Evolutionary conservation across 1,140 invertebrate genomes (phyloP).

Genomic region (Odontomachus brunneus): DNA sequence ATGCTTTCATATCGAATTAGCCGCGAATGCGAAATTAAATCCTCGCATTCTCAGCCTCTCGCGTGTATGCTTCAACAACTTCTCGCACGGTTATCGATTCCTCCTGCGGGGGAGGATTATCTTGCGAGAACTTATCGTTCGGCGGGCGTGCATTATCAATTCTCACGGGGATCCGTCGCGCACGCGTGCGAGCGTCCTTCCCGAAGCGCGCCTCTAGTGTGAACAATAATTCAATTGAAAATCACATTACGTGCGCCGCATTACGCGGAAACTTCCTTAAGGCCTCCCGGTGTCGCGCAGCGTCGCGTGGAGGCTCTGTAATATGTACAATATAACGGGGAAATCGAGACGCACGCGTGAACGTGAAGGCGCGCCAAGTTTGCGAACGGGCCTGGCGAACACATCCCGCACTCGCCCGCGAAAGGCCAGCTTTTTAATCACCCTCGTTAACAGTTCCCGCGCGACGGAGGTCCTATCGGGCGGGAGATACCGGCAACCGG

Average conservation of each 20-base stretch:
- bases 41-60: not conserved
- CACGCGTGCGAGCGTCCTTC: not conserved
- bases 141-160: not conserved
- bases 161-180: not conserved
- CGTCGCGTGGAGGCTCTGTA: not conserved
- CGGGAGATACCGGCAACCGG: not conserved
- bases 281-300: too few species aligned
- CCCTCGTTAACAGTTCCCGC: slow-evolving; percentile 3
- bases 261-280: slow-evolving; percentile 18
- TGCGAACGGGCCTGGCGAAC: not conserved
- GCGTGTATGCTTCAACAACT: not conserved
- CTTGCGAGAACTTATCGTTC: not conserved
- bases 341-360: not conserved
- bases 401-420: not conserved
- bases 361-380: too few species aligned
- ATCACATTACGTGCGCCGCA: not conserved
- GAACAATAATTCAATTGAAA: slow-evolving; percentile 27
- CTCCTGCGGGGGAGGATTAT: not conserved
- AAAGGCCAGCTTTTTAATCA: slow-evolving; percentile 18
- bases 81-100: not conserved
- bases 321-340: slow-evolving; percentile 4
- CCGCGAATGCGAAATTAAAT: slow-evolving; percentile 31
- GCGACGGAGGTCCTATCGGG: not conserved
- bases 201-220: not conserved
- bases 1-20: slow-evolving; percentile 12